Conservation (phyloP, 1,140 invertebrate genomes). For the Papilio glaucus region DNA sequence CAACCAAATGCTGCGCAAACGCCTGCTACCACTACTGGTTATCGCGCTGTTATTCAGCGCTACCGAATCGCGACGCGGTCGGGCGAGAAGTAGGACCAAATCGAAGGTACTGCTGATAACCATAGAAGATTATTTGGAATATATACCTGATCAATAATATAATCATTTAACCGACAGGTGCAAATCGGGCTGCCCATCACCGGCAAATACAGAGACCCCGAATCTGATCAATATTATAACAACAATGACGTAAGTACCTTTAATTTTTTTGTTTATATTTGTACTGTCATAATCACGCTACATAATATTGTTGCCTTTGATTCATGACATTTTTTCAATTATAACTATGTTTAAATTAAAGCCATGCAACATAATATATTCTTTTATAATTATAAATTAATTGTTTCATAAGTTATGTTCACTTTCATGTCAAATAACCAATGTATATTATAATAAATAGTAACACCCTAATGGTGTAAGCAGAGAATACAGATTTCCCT, state of each 20-base stretch:
- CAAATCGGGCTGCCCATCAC: conserved; percentile 93
- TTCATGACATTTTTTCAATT: too few species aligned
- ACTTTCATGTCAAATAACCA: too few species aligned
- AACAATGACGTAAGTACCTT: conserved; percentile 90
- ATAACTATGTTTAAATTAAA: too few species aligned
- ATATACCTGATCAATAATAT: neutral
- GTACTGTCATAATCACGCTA: too few species aligned
- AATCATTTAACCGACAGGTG: conserved; percentile 82
- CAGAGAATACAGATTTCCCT: too few species aligned
- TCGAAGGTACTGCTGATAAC: conserved; percentile 81
- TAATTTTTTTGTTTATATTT: neutral
- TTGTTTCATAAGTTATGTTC: too few species aligned
- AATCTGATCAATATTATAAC: conserved; percentile 94
- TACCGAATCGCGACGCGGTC: conserved; percentile 83
- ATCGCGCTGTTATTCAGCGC: conserved; percentile 59
- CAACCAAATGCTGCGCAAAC: conserved; percentile 28
- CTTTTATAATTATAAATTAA: too few species aligned
- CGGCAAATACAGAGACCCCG: conserved; percentile 93
- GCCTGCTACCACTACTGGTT: conserved; percentile 7
- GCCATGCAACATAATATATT: too few species aligned
- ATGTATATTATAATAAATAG: too few species aligned
- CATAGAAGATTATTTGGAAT: neutral
- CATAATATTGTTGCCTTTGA: too few species aligned
- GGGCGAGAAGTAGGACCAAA: conserved; percentile 87
- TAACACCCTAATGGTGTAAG: too few species aligned